A percentile compares a stretch with the other conserved stretches of the same genome.
Conservation (phyloP, 2,888 invertebrate genomes). For the Quadriops clusia region DNA sequence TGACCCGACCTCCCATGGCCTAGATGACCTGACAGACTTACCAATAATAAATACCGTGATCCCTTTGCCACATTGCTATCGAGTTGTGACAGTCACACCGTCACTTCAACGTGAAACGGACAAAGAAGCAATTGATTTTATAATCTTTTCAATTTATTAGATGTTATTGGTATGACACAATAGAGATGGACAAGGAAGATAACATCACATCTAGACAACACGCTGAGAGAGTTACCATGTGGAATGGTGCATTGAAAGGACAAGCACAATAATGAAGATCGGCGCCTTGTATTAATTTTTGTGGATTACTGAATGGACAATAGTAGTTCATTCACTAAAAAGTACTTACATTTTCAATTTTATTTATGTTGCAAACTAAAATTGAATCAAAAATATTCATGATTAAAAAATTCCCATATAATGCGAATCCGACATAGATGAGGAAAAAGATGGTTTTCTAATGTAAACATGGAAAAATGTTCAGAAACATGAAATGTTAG, state of each 20-base stretch:
- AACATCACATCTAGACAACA: slow-evolving; percentile 27
- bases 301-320: too few relatives aligned
- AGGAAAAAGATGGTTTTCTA: too few relatives aligned
- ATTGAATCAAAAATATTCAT: too few relatives aligned
- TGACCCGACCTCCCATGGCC: slow-evolving; percentile 25
- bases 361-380: too few relatives aligned
- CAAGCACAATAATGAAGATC: slow-evolving; percentile 18
- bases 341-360: too few relatives aligned
- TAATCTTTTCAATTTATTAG: slow-evolving; percentile 40
- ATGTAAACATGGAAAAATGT: too few relatives aligned
- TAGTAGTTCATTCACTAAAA: too few relatives aligned
- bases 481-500: too few relatives aligned
- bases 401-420: too few relatives aligned
- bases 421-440: too few relatives aligned
- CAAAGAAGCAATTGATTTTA: slow-evolving; percentile 36
- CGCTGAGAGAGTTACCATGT: slow-evolving; percentile 27
- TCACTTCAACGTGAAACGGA: slow-evolving; percentile 28
- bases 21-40: slow-evolving; percentile 17
- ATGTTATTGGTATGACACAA: slow-evolving; percentile 39
- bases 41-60: slow-evolving; percentile 21
- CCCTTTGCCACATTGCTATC: slow-evolving; percentile 9
- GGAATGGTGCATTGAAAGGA: slow-evolving; percentile 14
- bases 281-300: too few relatives aligned
- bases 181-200: slow-evolving; percentile 37
- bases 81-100: slow-evolving; percentile 21